Evolutionary conservation across 2,888 invertebrate species (phyloP), one percentile per base, ranked within the genome.

Genomic region (Cryptops parisi): DNA sequence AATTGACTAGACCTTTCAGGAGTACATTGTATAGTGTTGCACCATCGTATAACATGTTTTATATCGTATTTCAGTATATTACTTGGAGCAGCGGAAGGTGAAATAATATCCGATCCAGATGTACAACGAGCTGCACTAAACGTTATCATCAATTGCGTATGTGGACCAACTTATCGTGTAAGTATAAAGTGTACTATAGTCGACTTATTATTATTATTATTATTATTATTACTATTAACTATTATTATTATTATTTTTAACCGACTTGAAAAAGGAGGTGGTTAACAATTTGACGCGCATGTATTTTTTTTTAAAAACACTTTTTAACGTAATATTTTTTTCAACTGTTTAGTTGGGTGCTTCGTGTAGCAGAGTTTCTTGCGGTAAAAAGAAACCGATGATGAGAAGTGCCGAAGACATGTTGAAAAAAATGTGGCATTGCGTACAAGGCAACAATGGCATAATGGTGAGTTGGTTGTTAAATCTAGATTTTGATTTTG

Each of bases 351-450:
- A n/a, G n/a, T n/a, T n/a, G n/a, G n/a, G n/a, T n/a, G n/a, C n/a
- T n/a, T n/a, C n/a, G n/a, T n/a, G n/a, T n/a, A n/a, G n/a, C n/a
- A n/a, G n/a, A n/a, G n/a, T n/a, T n/a, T n/a, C n/a, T n/a, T n/a
- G n/a, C n/a, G n/a, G n/a, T 3, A 65, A 64, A 57, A 68, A 66
- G 59, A 65, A 63, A 54, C 54, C 62, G 22, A 61, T 62, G 26
- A 53, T 60, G 51, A 62, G 62, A 38, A 62, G 60, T 22, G 66
- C 65, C 5, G 91, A 91, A 65, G 93, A 93, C 59, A 76, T 93
- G 2, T 81, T 94, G 57, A 82, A 84, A 66, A 86, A 84, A 65
- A 82, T 97, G 46, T 97, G 97, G 96, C 89, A 91, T 68, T 85
- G 86, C 60, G 84, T 94, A 0, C 74, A 96, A 57, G 81, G 84